Evolutionary conservation across 1,140 invertebrate species (phyloP).

Genomic region (Metaphire vulgaris): DNA sequence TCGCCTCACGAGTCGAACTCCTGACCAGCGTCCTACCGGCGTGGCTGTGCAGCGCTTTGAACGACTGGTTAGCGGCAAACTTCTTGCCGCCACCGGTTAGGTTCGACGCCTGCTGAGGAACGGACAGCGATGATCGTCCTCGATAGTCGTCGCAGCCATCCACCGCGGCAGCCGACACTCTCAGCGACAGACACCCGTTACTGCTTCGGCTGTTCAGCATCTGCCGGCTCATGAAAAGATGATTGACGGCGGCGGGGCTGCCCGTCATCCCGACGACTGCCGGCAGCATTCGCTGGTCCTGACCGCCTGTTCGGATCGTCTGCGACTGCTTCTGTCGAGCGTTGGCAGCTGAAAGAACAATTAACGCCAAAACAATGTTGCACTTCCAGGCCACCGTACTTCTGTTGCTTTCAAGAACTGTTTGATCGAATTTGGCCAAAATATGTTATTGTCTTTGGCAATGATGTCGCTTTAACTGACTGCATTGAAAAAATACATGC

Average conservation of each 20-base stretch:
- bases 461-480: no score
- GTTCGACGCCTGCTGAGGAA: background rate
- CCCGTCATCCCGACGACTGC: slow-evolving; percentile 38
- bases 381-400: background rate
- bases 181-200: slow-evolving; percentile 30
- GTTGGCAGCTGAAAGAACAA: background rate
- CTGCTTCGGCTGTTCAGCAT: slow-evolving; percentile 18
- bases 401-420: background rate
- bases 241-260: slow-evolving; percentile 43
- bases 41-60: background rate
- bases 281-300: slow-evolving; percentile 29
- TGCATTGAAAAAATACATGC: background rate
- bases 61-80: background rate
- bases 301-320: slow-evolving; percentile 28
- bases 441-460: no score
- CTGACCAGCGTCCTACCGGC: no score
- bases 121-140: background rate
- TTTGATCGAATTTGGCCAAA: background rate
- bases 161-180: slow-evolving; percentile 21
- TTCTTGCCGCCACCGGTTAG: background rate
- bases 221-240: slow-evolving; percentile 43
- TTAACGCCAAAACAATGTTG: background rate
- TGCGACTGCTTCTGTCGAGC: slow-evolving; percentile 17
- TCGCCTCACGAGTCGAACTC: no score
- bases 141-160: no score